Evolutionary conservation across 2,113 vertebrate species (phyloP), one percentile per base, ranked within the genome.

Genomic region (Ardeotis arabs): DNA sequence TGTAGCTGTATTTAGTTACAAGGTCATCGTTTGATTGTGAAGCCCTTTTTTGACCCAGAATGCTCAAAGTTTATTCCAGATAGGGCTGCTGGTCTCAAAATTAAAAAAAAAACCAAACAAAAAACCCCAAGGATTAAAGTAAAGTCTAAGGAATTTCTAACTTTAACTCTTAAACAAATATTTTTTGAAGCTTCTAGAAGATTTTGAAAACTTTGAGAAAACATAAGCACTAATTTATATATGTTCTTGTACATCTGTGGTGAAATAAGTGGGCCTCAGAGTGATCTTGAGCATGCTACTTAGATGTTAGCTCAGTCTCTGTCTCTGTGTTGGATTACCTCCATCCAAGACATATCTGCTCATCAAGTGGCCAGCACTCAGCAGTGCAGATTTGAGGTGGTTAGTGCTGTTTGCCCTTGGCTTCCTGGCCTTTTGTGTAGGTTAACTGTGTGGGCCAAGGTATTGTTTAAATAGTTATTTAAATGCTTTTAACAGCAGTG

Each of bases 381-480:
- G 52, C 56, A 55, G 35, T 52, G 52, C 35, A 83, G 35, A 28
- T 90, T 72, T 0, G 0, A 78, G 21, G 4, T 53, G 58, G 4
- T 64, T 75, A 47, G 27, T 75, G 56, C 25, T 37, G 47, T 75
- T 79, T 82, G 18, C 12, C 31, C 52, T 81, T 78, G 27, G 24
- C 16, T 82, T 87, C 39, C 49, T 41, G 14, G 44, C 9, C 18
- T 39, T 87, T 44, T 29, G 39, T 13, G 9, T 10, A 64, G 20
- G 37, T 55, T 83, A 84, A 59, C 4, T 68, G 16, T 31, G 64
- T 52, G 33, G 58, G 7, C 35, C 39, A 90, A 66, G 23, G 66
- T 90, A n/a, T 31, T 73, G 12, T 68, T 93, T 76, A 85, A 76
- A 76, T 88, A 39, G 76, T 87, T 85, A 76, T 88, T 91, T 76